Evolutionary conservation across 2,888 invertebrate genomes (phyloP).

Genomic region (Pseudococcus jackbeardsleyi): DNA sequence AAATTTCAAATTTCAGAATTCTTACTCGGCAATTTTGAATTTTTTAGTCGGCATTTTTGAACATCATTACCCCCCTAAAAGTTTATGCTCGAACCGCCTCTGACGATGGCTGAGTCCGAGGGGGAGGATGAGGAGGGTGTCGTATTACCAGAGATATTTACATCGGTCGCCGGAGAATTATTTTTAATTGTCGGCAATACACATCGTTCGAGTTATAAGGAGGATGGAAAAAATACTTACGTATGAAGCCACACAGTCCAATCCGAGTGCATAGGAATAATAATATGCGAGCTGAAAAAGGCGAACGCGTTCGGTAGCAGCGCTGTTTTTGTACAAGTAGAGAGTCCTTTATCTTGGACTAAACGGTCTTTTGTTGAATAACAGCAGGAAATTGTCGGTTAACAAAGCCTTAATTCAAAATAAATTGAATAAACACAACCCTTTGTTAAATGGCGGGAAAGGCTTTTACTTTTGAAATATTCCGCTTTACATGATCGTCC

Average conservation of each 20-base stretch:
- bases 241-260: not conserved
- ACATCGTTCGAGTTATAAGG: not conserved
- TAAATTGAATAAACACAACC: conserved; percentile 64
- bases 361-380: conserved; percentile 63
- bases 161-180: not conserved
- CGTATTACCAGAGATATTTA: not conserved
- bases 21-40: too few relatives aligned
- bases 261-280: conserved; percentile 34
- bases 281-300: conserved; percentile 45
- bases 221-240: not conserved
- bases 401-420: conserved; percentile 63
- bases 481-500: conserved; percentile 39
- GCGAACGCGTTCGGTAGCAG: conserved; percentile 27
- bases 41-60: too few relatives aligned
- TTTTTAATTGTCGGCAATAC: conserved; percentile 15
- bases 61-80: too few relatives aligned
- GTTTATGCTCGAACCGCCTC: too few relatives aligned
- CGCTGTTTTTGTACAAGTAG: conserved; percentile 29
- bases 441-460: conserved; percentile 56
- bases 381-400: conserved; percentile 63
- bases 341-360: conserved; percentile 61
- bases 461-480: conserved; percentile 41
- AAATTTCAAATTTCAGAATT: too few relatives aligned
- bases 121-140: too few relatives aligned
- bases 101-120: too few relatives aligned